Evolutionary conservation across 2,888 invertebrate species (phyloP), one percentile per base, ranked within the genome.

Genomic region (Metalampra italica): DNA sequence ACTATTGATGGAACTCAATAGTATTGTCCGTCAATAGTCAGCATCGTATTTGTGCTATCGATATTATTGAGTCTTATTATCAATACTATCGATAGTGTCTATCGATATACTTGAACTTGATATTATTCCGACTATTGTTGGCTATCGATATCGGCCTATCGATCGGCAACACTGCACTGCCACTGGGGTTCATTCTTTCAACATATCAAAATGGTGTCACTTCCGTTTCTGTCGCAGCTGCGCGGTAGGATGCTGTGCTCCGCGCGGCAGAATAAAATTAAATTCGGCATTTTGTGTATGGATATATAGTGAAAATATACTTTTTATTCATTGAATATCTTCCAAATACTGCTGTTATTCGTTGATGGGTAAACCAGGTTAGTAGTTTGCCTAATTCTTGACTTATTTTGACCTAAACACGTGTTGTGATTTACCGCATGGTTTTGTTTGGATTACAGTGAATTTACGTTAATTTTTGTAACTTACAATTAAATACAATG

Each of bases 341-440:
- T 44, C 12, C 34, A 49, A 47, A 43, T 56, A 50, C 44, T 38
- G 45, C 53, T 48, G 57, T 64, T 62, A 49, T 46, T 50, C 51
- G 43, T 46, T 49, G 55, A 88, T 88, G 87, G 87, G 87, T 29
- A 87, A 79, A 68, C 88, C 88, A 62, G 87, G 87, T 88, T 59
- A 78, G 85, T 68, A 37, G 13, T 50, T 56, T 22, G 22, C 53
- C 51, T 29, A 40, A 53, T 1, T 44, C 14, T 41, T 29, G 7
- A 13, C 39, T 29, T 47, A 29, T 36, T 29, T 1, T 13, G 9
- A 38, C 38, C 12, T 7, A 22, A 36, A n/a, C 45, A 53, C 58
- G 60, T 59, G 55, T 60, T 58, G 52, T 34, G 3, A 9, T 22
- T 48, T 22, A 53, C 77, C 78, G 70, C 76, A 60, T 79, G 75